phyloP scores from a whole-genome alignment of 2,113 vertebrate species.

The Tenebrosternarchus preto region DNA sequence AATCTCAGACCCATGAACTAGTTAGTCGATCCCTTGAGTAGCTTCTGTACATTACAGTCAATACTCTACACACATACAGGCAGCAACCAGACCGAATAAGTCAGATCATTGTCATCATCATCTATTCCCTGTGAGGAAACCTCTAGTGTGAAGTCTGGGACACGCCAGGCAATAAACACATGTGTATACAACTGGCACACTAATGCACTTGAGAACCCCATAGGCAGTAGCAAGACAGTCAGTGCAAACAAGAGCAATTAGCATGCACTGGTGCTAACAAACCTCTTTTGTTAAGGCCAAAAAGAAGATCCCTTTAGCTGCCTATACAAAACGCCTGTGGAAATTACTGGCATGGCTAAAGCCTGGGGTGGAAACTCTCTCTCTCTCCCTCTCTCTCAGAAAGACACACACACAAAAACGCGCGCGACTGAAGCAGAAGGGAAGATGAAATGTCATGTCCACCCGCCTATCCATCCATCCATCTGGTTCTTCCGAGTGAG shows the following conservation, averaged over 20 bases:
- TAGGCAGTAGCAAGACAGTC: background rate
- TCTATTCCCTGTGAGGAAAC: too few species aligned
- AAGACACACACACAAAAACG: too few species aligned
- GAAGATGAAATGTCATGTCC: background rate
- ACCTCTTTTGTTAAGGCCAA: background rate
- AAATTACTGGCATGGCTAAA: background rate
- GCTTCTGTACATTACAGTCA: too few species aligned
- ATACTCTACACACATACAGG: too few species aligned
- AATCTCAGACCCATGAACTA: too few species aligned
- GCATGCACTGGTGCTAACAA: background rate
- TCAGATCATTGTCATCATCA: too few species aligned
- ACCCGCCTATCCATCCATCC: background rate
- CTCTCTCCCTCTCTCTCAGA: background rate
- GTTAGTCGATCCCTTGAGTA: too few species aligned
- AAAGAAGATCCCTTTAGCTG: background rate
- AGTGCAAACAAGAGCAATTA: constrained; percentile 7
- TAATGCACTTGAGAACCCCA: background rate
- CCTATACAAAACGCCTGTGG: background rate
- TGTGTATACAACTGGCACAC: background rate
- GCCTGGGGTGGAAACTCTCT: background rate
- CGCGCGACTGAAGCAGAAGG: too few species aligned
- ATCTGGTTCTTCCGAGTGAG: background rate
- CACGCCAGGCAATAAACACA: background rate
- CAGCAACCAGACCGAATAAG: background rate
- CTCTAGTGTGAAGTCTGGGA: too few species aligned